Evolutionary conservation across 2,888 invertebrate genomes (phyloP), one percentile per base, ranked within the genome.

Genomic region (Cryptocephalus primarius): DNA sequence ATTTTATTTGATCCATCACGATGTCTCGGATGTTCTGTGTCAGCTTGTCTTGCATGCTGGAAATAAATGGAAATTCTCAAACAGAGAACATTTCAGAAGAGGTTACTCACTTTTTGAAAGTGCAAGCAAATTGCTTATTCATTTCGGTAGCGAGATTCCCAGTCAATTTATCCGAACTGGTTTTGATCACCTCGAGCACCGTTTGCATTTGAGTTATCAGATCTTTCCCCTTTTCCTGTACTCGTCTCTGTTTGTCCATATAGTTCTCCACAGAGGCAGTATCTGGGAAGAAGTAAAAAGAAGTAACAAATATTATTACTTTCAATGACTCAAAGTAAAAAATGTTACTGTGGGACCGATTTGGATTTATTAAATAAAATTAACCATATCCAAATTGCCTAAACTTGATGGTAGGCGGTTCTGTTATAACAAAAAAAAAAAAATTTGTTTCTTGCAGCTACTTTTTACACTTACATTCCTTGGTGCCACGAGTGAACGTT

Each of bases 401-500:
- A n/a, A n/a, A n/a, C n/a, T n/a, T 22, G 22, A 22, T 22, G 22
- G 6, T 6, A 22, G 22, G 22, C 22, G 6, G 6, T 22, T 22
- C 22, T n/a, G n/a, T n/a, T n/a, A n/a, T n/a, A n/a, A n/a, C n/a
- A n/a, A n/a, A n/a, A n/a, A n/a, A n/a, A n/a, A n/a, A n/a, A n/a
- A n/a, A n/a, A n/a, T n/a, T 22, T 22, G 22, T 22, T 22, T 22
- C 22, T 22, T 22, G 6, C n/a, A 22, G 22, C 6, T 22, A 22
- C 6, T 22, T 6, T 4, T 2, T 36, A 36, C 6, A 70, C 82
- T 80, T 72, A 93, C 93, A 92, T 71, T 95, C 93, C 65, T 84
- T 85, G 8, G 93, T 89, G 45, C 96, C 96, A 53, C 78, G 78
- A 44, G 85, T 81, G 71, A 95, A 96, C 12, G 86, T 80, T 43